Evolutionary conservation across 2,113 vertebrate genomes (phyloP), one percentile per base, ranked within the genome.

Genomic region (Kryptolebias marmoratus): DNA sequence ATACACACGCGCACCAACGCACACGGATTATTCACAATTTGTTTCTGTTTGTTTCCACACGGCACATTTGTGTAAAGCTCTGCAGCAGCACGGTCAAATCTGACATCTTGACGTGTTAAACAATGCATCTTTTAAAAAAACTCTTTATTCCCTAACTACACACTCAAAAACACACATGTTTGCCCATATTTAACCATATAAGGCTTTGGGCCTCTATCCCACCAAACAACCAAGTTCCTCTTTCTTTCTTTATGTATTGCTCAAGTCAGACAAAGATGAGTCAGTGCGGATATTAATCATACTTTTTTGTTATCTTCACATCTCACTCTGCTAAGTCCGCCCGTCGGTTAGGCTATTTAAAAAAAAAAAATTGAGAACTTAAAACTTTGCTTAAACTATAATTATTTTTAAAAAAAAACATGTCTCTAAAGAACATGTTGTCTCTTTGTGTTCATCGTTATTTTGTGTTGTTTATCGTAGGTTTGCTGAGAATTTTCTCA

Each of bases 231-330:
- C 27, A 73, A 87, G 92, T 95, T 94, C 93, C 93, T 93, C 92
- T 94, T 95, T 94, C 89, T 93, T 88, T 86, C 88, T 93, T 85
- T 85, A 80, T 87, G 69, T 77, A 83, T 95, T 94, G 93, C 93
- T 90, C 87, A 94, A 94, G 90, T 88, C 87, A 91, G 80, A 88
- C 80, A 81, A 88, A 76, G 83, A 93, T 95, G 93, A 95, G 80
- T 95, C 92, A 94, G 77, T 85, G 85, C 75, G 68, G 88, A 92
- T 86, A 89, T 89, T 88, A 81, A 86, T 84, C 77, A 82, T 73
- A 82, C 62, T 66, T 80, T 84, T 82, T 68, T 54, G 70, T 81
- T 82, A 91, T 84, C 85, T 81, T 85, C 47, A 85, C 63, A 89
- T 88, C 73, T 85, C 71, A 70, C 59, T 31, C 44, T 69, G 66